Base-by-base conservation (phyloP, 2,797 vertebrate species). In the Mus minutoides region DNA sequence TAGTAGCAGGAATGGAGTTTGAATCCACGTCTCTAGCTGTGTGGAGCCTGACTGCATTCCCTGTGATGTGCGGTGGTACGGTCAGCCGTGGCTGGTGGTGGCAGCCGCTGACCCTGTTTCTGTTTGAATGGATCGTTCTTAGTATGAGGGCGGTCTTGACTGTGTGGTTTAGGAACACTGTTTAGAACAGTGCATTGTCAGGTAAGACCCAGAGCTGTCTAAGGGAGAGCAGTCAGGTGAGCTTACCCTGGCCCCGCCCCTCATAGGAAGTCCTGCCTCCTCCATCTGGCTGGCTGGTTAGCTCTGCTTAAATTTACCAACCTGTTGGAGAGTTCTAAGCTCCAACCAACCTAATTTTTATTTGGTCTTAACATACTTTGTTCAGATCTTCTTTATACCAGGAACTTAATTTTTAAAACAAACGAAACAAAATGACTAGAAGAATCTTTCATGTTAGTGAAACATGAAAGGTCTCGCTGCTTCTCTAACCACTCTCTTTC, bases 91-190 rank as follows among this genome's bases (percentile, higher is more conserved):
- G 79, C 90, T 96, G 92, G 71, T 93, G 97, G 96, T 95, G 94
- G 71, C 93, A 96, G 96, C 82, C 96, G 52, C 97, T 98, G 96
- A 82, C 97, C 96, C 87, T 85, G 31, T 86, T 97, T 96, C 83
- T n/a, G 95, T 97, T 95, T 96, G 91, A 97, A 86, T 97, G 78
- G 52, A 85, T 97, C 73, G 92, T 93, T 88, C 92, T 56, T 80
- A 83, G 89, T 95, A 67, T 93, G 95, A 91, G 76, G 89, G 97
- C 83, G 96, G 94, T 98, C 10, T 92, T 77, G 49, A 73, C 37
- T 31, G 16, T 40, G 26, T 76, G 76, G 69, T n/a, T 64, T 84
- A 89, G 88, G 43, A 90, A 88, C 43, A 67, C 95, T 93, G 92
- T 64, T 96, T 75, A 89, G 73, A 97, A 91, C 90, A 95, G 96